A percentile compares a stretch with the other conserved stretches of the same genome.
These are phyloP conservation scores for Steinernema hermaphroditum DNA, from an alignment of 2,888 invertebrate genomes.

Conservation along the genomic window DNA sequence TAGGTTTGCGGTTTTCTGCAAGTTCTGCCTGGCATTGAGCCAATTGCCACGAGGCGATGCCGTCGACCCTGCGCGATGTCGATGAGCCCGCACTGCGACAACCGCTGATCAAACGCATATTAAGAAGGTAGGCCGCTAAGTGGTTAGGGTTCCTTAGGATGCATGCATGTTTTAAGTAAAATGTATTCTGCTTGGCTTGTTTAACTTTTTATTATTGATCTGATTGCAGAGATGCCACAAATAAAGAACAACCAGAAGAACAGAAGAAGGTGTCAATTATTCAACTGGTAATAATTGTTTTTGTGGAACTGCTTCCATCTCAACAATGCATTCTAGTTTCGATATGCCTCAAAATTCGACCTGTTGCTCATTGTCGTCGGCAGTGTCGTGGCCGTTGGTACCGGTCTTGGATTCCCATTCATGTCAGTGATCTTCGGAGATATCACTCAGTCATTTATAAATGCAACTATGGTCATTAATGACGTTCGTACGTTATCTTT, in stretches of 20 bases:
- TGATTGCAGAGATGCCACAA: neutral
- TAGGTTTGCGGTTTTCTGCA: no score
- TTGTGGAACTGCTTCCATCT: neutral
- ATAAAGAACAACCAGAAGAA: slow-evolving; percentile 34
- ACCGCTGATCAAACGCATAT: neutral
- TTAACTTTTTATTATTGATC: no score
- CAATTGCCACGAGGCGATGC: neutral
- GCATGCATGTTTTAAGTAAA: no score
- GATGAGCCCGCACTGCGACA: neutral
- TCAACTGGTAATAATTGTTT: slow-evolving; percentile 42
- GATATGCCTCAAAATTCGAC: slow-evolving; percentile 52
- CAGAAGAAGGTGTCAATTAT: slow-evolving; percentile 47
- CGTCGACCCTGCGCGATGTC: neutral
- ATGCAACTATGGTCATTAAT: slow-evolving; percentile 37
- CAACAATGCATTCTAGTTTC: slow-evolving; percentile 41
- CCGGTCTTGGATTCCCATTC: slow-evolving; percentile 57
- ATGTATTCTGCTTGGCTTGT: no score
- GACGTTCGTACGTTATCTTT: neutral
- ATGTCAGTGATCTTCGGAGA: slow-evolving; percentile 59
- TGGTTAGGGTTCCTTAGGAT: no score
- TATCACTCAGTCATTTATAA: slow-evolving; percentile 45
- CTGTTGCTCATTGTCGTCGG: slow-evolving; percentile 51
- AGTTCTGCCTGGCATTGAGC: neutral
- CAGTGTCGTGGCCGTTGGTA: slow-evolving; percentile 48
- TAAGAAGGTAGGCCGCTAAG: slow-evolving; percentile 6